A percentile compares a stretch with the other conserved stretches of the same genome.
Evolutionary conservation across 2,113 vertebrate genomes (phyloP).

Genomic region (Procavia capensis): DNA sequence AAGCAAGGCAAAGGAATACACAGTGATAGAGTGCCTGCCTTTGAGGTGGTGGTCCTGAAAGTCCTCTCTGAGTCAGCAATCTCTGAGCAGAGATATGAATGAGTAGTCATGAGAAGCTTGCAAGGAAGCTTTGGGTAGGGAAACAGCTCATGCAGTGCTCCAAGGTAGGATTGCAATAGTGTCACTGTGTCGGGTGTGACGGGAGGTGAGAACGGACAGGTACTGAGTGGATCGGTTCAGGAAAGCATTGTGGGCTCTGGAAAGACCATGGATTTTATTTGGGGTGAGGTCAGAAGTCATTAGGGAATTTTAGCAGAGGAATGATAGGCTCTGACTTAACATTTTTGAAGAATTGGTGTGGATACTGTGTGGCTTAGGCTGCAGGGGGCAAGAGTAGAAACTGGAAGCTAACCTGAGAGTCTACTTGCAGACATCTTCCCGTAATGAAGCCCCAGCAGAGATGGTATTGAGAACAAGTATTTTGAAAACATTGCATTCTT

Average conservation of each 20-base stretch:
- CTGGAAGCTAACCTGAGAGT: background rate
- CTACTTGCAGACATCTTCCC: background rate
- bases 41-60: background rate
- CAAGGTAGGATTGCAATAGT: rapidly evolving
- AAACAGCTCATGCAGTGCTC: background rate
- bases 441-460: background rate
- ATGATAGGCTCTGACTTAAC: background rate
- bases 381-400: background rate
- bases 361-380: background rate
- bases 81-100: background rate
- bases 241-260: background rate
- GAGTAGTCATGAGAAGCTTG: background rate
- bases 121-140: background rate
- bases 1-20: background rate
- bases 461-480: background rate
- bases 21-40: rapidly evolving
- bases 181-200: background rate
- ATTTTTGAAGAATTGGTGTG: background rate
- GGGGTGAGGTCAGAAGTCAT: background rate
- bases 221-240: background rate
- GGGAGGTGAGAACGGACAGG: background rate
- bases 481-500: background rate
- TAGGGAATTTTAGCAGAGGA: background rate
- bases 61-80: background rate
- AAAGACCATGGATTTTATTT: slow-evolving; percentile 33